Conservation (phyloP, 2,888 invertebrate genomes). For the Oeneis ivallda region DNA sequence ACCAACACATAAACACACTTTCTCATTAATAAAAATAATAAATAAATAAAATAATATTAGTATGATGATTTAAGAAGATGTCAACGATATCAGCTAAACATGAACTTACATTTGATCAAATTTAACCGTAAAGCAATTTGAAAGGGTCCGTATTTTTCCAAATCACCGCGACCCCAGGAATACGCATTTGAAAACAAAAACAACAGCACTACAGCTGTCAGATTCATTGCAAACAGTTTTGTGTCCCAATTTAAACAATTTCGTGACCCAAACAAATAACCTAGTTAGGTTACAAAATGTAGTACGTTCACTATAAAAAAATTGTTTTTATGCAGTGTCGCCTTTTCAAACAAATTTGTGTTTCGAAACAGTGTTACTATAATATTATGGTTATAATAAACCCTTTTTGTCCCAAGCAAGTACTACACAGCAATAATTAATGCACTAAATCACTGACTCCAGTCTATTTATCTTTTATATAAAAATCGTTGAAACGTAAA, state of each 20-base stretch:
- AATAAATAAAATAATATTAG: too few relatives aligned
- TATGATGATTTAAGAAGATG: too few relatives aligned
- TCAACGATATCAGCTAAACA: background rate
- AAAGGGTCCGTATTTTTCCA: conserved; percentile 69
- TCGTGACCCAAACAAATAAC: background rate
- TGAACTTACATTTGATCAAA: conserved; percentile 67
- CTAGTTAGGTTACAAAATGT: too few relatives aligned
- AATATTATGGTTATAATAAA: too few relatives aligned
- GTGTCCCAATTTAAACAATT: conserved; percentile 5
- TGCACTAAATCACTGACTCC: too few relatives aligned
- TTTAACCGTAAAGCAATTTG: conserved; percentile 58
- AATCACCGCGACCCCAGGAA: conserved; percentile 56
- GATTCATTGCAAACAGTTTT: conserved; percentile 30
- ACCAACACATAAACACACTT: too few relatives aligned
- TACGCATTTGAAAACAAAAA: conserved; percentile 30
- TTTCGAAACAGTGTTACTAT: too few relatives aligned
- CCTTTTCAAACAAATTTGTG: too few relatives aligned
- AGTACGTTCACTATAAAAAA: background rate
- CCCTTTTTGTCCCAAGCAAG: too few relatives aligned
- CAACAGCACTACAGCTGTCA: conserved; percentile 22
- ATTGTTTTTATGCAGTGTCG: background rate
- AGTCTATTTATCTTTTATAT: background rate
- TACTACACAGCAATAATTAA: too few relatives aligned
- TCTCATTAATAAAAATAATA: too few relatives aligned
- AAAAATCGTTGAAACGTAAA: background rate